Conservation (phyloP, 2,797 vertebrate genomes). For the Hyperoplus immaculatus region DNA sequence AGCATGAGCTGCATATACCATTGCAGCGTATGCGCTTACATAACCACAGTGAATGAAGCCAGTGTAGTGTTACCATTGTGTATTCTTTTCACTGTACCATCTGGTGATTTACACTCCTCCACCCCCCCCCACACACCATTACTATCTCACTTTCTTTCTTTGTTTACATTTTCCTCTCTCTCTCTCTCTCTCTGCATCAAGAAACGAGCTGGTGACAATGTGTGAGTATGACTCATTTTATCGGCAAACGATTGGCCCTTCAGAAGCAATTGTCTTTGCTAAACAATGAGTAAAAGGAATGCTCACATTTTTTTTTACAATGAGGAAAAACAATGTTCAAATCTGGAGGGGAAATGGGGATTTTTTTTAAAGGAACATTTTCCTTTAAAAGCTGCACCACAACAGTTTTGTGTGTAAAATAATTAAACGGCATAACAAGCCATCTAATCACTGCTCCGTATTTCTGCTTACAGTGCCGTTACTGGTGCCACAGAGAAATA, state of each 20-base stretch:
- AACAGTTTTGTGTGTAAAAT: constrained; percentile 21
- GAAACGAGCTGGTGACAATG: constrained; percentile 37
- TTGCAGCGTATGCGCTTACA: constrained; percentile 49
- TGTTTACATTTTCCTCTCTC: constrained; percentile 51
- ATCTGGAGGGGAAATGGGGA: neutral
- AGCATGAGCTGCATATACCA: constrained; percentile 17
- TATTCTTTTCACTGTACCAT: constrained; percentile 80
- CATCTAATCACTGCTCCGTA: constrained; percentile 34
- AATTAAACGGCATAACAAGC: constrained; percentile 34
- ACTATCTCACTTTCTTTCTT: constrained; percentile 51
- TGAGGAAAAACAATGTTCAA: constrained; percentile 37
- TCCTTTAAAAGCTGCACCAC: constrained; percentile 16
- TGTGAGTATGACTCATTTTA: constrained; percentile 41
- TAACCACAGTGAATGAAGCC: constrained; percentile 60
- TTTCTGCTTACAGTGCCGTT: constrained; percentile 42
- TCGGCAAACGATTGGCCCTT: constrained; percentile 33
- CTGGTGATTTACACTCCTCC: constrained; percentile 68
- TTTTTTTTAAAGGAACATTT: constrained; percentile 4
- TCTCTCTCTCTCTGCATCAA: constrained; percentile 21
- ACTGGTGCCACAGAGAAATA: constrained; percentile 39
- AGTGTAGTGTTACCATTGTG: constrained; percentile 78
- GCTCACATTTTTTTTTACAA: constrained; percentile 42
- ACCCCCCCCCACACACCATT: constrained; percentile 20
- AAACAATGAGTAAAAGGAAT: constrained; percentile 30
- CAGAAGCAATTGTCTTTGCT: constrained; percentile 53